Conservation (phyloP, 2,888 invertebrate species). For the Hololepta plana region DNA sequence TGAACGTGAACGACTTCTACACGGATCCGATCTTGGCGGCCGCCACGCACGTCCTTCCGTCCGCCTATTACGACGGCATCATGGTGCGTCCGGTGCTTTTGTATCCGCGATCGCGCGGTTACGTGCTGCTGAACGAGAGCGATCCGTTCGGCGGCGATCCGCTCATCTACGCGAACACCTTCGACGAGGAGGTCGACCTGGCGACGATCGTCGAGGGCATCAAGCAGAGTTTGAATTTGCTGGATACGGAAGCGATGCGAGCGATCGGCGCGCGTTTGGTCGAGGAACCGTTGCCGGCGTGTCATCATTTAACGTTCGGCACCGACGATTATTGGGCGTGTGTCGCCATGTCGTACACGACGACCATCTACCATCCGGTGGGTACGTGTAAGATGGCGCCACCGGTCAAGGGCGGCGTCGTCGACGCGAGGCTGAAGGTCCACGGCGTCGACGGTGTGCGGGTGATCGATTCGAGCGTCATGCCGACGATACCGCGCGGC, state of each 20-base stretch:
- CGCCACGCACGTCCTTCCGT: slow-evolving; percentile 29
- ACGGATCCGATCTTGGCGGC: slow-evolving; percentile 31
- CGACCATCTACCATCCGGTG: slow-evolving; percentile 50
- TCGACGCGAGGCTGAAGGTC: slow-evolving; percentile 42
- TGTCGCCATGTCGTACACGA: slow-evolving; percentile 42
- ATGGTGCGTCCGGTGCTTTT: slow-evolving; percentile 42
- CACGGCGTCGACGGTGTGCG: slow-evolving; percentile 42
- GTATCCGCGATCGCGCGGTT: slow-evolving; percentile 44
- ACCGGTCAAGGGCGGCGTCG: slow-evolving; percentile 40
- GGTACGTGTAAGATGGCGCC: slow-evolving; percentile 59
- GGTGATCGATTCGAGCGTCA: slow-evolving; percentile 49
- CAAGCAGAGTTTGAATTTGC: slow-evolving; percentile 36
- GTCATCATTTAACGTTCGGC: slow-evolving; percentile 35
- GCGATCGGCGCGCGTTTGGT: slow-evolving; percentile 36
- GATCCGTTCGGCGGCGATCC: slow-evolving; percentile 58
- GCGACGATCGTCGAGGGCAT: slow-evolving; percentile 40
- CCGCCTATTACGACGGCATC: slow-evolving; percentile 43
- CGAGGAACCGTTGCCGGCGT: slow-evolving; percentile 38
- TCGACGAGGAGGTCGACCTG: slow-evolving; percentile 43
- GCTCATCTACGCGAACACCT: slow-evolving; percentile 51
- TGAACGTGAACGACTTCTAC: slow-evolving; percentile 36
- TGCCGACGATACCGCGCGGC: slow-evolving; percentile 37
- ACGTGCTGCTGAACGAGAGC: slow-evolving; percentile 39
- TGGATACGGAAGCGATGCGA: slow-evolving; percentile 38
- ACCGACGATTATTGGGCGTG: slow-evolving; percentile 49